A percentile compares a stretch with the other conserved stretches of the same genome.
These are phyloP conservation scores for Piaya cayana DNA, from an alignment of 2,113 vertebrate species.

Conservation along the genomic window DNA sequence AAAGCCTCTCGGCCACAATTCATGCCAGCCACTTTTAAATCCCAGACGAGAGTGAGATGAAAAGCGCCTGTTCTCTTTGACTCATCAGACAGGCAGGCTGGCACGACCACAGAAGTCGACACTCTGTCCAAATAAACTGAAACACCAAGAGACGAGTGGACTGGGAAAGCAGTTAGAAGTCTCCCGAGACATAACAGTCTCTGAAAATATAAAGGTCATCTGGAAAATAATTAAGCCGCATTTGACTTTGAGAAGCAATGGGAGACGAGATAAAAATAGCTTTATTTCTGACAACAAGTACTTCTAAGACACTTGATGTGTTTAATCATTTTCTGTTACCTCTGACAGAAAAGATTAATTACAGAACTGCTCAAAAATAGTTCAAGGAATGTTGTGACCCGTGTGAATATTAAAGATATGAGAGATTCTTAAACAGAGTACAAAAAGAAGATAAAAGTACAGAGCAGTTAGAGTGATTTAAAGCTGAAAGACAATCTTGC, in stretches of 20 bases:
- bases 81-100: not conserved
- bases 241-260: constrained; percentile 47
- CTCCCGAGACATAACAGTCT: not conserved
- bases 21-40: not conserved
- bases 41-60: fast-evolving
- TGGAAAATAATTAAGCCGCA: constrained; percentile 23
- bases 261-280: constrained; percentile 49
- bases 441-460: constrained; percentile 61
- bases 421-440: constrained; percentile 56
- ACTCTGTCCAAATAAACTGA: not conserved
- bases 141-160: not conserved
- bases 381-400: constrained; percentile 60
- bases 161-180: constrained; percentile 10
- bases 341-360: constrained; percentile 68
- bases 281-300: constrained; percentile 65
- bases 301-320: constrained; percentile 63
- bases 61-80: not conserved
- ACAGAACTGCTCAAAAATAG: constrained; percentile 54
- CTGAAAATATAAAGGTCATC: constrained; percentile 60
- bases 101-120: not conserved
- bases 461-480: constrained; percentile 30
- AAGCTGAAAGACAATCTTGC: constrained; percentile 10
- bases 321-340: constrained; percentile 61
- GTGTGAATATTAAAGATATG: constrained; percentile 58
- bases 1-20: not conserved